Evolutionary conservation across 2,888 invertebrate species (phyloP), one percentile per base, ranked within the genome.

Genomic region (Abscondita cerata): DNA sequence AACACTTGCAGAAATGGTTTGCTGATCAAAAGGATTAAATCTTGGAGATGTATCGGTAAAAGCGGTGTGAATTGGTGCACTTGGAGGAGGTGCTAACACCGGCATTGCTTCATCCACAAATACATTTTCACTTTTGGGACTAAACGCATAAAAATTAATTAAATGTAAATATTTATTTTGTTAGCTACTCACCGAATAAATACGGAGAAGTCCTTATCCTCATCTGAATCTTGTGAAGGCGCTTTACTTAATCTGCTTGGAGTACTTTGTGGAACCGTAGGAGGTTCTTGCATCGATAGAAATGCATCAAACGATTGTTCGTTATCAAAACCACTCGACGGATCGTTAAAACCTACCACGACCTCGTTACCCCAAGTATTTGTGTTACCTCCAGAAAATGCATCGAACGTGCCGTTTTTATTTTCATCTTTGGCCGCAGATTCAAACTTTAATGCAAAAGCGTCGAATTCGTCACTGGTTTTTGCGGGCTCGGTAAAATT

Each of bases 401-500:
- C 83, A 72, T 86, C 86, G 70, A 83, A 85, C 36, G 82, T 82
- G 54, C 82, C 85, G 18, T 77, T 78, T 34, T 74, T 78, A 36
- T 76, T 73, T 44, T 82, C 83, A 6, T 82, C 80, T 70, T 83
- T 83, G 0, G 83, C 81, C 3, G 88, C 89, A 34, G 87, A 89
- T 69, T 95, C 95, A 73, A 96, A 96, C 78, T 95, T 94, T 1
- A 93, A 91, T 1, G 94, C 89, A 72, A 96, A 96, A 0, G 93
- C 95, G 78, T 95, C 95, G 70, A 95, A 95, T 19, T 87, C 88
- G 69, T 90, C 89, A 12, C 65, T 61, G 34, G 33, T 41, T 38
- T 61, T 64, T 3, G 48, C 55, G 12, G 59, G 31, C 19, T 61
- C 56, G 4, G 48, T 62, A 52, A 70, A 67, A 59, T 62, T 67